phyloP scores from a whole-genome alignment of 1,140 invertebrate species.

The Drosophila ficusphila region DNA sequence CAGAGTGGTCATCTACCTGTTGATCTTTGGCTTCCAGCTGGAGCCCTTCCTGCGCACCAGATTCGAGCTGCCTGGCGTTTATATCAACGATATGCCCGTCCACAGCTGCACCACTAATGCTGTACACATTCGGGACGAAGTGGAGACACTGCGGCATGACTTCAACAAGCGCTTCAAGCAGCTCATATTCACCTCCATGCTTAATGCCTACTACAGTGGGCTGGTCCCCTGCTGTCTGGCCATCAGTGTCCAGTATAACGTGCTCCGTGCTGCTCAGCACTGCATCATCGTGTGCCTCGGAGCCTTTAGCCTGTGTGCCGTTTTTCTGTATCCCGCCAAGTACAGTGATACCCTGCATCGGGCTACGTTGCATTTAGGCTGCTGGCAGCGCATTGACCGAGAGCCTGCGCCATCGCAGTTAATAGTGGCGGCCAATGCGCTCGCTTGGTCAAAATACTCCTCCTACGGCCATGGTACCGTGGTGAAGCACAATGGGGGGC shows the following conservation, averaged over 20 bases:
- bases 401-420: conserved; percentile 53
- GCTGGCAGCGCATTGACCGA: conserved; percentile 89
- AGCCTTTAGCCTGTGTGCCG: conserved; percentile 91
- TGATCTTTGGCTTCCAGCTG: conserved; percentile 92
- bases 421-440: conserved; percentile 59
- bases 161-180: conserved; percentile 95
- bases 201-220: conserved; percentile 96
- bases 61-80: conserved; percentile 81
- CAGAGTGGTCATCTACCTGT: conserved; percentile 90
- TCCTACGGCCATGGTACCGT: conserved; percentile 92
- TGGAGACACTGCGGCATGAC: conserved; percentile 92
- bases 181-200: conserved; percentile 94
- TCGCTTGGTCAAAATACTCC: conserved; percentile 88
- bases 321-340: conserved; percentile 88
- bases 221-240: conserved; percentile 96
- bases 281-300: conserved; percentile 92
- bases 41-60: conserved; percentile 89
- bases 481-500: conserved; percentile 91
- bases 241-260: conserved; percentile 94
- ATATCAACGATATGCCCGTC: conserved; percentile 85
- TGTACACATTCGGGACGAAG: conserved; percentile 91
- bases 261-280: conserved; percentile 92
- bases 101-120: conserved; percentile 90
- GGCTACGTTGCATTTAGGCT: conserved; percentile 94
- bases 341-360: conserved; percentile 96